Conservation (phyloP, 2,888 invertebrate species). For the Euspilapteryx auroguttella region DNA sequence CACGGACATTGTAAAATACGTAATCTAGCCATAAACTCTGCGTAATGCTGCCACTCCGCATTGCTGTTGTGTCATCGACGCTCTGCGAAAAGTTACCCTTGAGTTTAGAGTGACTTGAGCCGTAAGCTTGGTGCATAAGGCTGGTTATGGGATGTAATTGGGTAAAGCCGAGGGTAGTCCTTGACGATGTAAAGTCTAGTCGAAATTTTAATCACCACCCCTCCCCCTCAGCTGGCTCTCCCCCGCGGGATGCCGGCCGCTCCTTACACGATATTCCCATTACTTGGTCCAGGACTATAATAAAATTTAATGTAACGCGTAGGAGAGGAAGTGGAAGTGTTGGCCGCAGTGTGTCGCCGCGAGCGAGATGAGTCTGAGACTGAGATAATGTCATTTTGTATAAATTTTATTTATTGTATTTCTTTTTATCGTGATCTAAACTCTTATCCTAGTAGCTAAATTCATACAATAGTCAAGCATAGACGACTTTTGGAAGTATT, state of each 20-base stretch:
- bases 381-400: too few relatives aligned
- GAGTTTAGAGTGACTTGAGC: too few relatives aligned
- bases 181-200: constrained; percentile 17
- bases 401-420: too few relatives aligned
- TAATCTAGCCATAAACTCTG: constrained; percentile 54
- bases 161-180: too few relatives aligned
- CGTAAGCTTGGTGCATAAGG: too few relatives aligned
- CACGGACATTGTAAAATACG: constrained; percentile 31
- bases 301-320: constrained; percentile 60
- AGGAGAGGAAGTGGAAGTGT: constrained; percentile 15
- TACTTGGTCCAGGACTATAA: constrained; percentile 60
- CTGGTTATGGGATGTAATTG: too few relatives aligned
- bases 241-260: constrained; percentile 26
- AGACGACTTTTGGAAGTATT: too few relatives aligned
- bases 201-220: constrained; percentile 55
- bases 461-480: too few relatives aligned
- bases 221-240: constrained; percentile 19
- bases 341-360: constrained; percentile 3
- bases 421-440: too few relatives aligned
- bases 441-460: too few relatives aligned
- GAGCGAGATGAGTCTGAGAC: constrained; percentile 1
- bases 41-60: constrained; percentile 46
- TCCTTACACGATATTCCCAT: constrained; percentile 64
- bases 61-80: constrained; percentile 53
- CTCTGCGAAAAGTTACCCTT: too few relatives aligned